These are phyloP conservation scores for Sialia sialis DNA, from an alignment of 2,113 vertebrate species.

Conservation along the genomic window DNA sequence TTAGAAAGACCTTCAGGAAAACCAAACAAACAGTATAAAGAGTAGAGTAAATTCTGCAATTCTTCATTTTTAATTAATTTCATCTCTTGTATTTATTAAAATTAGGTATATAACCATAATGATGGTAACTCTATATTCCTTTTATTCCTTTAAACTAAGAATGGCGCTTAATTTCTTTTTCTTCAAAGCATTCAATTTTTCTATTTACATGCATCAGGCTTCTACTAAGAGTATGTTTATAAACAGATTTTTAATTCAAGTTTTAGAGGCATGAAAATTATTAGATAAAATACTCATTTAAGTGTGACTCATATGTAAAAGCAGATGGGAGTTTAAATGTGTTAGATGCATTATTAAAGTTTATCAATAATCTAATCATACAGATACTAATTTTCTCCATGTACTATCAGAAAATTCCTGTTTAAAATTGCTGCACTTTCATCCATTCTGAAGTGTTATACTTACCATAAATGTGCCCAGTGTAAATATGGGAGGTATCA, in stretches of 20 bases:
- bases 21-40: not conserved
- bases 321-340: not conserved
- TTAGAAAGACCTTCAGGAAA: not conserved
- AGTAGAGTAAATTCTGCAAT: not conserved
- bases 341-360: not conserved
- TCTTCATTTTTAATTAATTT: not conserved
- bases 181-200: not conserved
- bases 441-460: not conserved
- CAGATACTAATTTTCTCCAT: not conserved
- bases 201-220: not conserved
- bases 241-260: not conserved
- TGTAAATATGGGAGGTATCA: conserved; percentile 97
- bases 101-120: not conserved
- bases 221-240: not conserved
- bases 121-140: not conserved
- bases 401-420: not conserved
- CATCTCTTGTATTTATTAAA: not conserved
- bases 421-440: not conserved
- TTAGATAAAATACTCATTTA: not conserved
- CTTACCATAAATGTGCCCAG: conserved; percentile 93
- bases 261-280: not conserved
- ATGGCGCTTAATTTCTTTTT: not conserved
- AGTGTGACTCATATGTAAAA: not conserved
- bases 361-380: not conserved
- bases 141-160: not conserved